Evolutionary conservation across 2,797 vertebrate genomes (phyloP), one percentile per base, ranked within the genome.

Genomic region (Sebastes oblongus): DNA sequence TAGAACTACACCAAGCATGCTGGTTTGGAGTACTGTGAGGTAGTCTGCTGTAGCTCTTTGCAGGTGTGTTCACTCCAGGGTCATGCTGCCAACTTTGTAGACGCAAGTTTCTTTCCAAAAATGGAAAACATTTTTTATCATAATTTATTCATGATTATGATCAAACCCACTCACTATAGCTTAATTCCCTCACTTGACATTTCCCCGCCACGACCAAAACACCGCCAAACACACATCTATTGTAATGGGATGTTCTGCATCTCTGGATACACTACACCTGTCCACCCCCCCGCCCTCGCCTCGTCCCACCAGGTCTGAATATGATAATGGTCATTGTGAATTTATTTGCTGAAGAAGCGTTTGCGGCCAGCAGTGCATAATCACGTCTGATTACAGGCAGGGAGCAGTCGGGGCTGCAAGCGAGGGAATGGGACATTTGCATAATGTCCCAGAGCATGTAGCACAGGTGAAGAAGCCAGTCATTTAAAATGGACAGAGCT

Each of bases 371-470:
- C 81, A 70, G 85, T 75, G 91, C 87, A 93, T 93, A 93, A 94
- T 91, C 82, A 74, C 42, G 59, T 79, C 75, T 90, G 90, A 93
- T 92, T 91, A 88, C 80, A 84, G 78, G 22, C 80, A 67, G 79
- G 77, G 89, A 89, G 87, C 86, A 80, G 72, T 18, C 62, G 59
- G 87, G 89, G 90, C 87, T 80, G 84, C 64, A 55, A 69, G 81
- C 16, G 29, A 83, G 79, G 81, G 86, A 71, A 84, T 4, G 20
- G 30, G 2, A 55, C 55, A 91, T 93, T 93, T 90, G 87, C 93
- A 93, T 93, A 93, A 93, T 91, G 88, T 92, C 91, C 88, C 82
- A 85, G 68, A 85, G 85, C 79, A 75, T 77, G 80, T 72, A 80
- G 82, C 86, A 72, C 90, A 93, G 90, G 91, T 93, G 87, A 92